Evolutionary conservation across 64 coral and sea anemone species (phyloP).

Genomic region (Porites australiensis): DNA sequence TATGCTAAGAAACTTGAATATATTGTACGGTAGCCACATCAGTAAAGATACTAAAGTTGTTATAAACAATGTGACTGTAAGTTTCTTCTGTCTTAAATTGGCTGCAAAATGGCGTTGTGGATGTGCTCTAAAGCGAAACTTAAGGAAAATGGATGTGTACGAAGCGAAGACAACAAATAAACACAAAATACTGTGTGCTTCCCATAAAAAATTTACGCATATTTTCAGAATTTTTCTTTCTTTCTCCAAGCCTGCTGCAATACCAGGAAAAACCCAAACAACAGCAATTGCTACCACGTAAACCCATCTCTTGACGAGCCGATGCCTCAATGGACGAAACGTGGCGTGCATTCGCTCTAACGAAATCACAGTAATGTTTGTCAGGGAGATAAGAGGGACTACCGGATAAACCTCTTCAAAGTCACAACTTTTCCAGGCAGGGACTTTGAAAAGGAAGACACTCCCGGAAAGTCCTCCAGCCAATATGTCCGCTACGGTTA

Average conservation of each 20-base stretch:
- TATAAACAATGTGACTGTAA: background rate
- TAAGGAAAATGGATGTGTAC: background rate
- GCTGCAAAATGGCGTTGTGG: slow-evolving; percentile 8
- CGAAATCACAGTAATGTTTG: background rate
- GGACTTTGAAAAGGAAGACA: too few relatives aligned
- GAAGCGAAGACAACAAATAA: background rate
- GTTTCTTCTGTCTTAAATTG: background rate
- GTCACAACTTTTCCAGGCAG: background rate
- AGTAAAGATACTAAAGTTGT: background rate
- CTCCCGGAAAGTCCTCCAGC: background rate
- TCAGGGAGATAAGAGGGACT: background rate
- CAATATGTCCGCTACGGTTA: background rate
- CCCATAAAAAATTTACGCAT: background rate
- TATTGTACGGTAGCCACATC: background rate
- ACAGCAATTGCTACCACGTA: background rate
- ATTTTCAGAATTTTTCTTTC: background rate
- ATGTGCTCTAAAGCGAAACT: background rate
- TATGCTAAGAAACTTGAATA: background rate
- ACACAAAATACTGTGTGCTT: background rate
- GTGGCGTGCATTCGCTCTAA: slow-evolving; percentile 7
- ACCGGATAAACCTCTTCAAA: background rate
- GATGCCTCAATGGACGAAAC: background rate
- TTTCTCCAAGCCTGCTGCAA: background rate
- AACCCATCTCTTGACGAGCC: background rate
- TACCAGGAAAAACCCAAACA: background rate